Base-by-base conservation (phyloP, 2,888 invertebrate species). In the Helobdella robusta region DNA sequence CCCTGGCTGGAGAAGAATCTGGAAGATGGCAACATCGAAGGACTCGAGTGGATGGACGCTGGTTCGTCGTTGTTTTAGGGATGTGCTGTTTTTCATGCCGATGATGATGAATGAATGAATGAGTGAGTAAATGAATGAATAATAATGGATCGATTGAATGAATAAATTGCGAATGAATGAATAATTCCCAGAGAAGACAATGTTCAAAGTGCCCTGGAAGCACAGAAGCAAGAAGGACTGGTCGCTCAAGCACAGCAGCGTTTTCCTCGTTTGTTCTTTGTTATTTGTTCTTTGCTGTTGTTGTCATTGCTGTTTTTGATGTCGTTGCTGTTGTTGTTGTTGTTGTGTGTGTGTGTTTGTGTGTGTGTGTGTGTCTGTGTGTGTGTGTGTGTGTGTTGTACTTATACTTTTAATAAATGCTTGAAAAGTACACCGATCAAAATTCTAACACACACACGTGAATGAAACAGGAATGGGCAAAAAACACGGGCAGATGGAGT, bases 151-250 rank as follows among this genome's bases (percentile, higher is more conserved):
- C n/a, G n/a, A n/a, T n/a, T n/a, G n/a, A n/a, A n/a, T n/a, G n/a
- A n/a, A n/a, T n/a, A n/a, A n/a, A n/a, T n/a, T n/a, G n/a, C n/a
- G n/a, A n/a, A n/a, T n/a, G n/a, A n/a, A n/a, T n/a, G n/a, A n/a
- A 40, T 25, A 4, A n/a, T 4, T 50, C 50, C n/a, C 5, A 28
- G 67, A 69, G 0, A 60, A 71, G 64, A 70, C 71, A 25, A 72
- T 75, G 25, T 77, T 77, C 68, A 72, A 71, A 62, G 73, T 77
- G 20, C 75, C 75, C 15, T 77, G 77, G 77, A 76, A 76, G 70
- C 76, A 75, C 64, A 73, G 75, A 15, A 74, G 75, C 32, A 75
- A 75, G 58, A 73, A 74, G 52, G 75, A 75, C 64, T 77, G 77
- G 77, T 69, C 70, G 11, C 73, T 73, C 62, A 62, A 68, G 28